A percentile compares a stretch with the other conserved stretches of the same genome.
These are phyloP conservation scores for Procavia capensis DNA, from an alignment of 2,113 vertebrate genomes.

Conservation along the genomic window DNA sequence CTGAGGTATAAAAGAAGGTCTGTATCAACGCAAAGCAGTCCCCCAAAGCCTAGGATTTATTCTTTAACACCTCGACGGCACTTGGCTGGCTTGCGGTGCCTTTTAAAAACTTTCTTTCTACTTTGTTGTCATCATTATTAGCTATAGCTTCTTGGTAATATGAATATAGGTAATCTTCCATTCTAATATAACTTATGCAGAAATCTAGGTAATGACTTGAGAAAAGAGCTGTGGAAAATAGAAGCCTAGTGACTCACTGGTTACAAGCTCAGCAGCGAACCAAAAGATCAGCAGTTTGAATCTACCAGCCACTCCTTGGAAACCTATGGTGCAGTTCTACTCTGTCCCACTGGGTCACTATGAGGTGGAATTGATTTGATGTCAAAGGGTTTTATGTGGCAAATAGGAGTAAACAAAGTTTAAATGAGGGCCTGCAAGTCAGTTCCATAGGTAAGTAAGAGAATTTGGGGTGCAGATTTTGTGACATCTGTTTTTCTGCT, in stretches of 20 bases:
- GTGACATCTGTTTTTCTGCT: background rate
- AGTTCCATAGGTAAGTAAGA: background rate
- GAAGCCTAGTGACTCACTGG: too few species aligned
- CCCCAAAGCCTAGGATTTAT: background rate
- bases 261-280: too few species aligned
- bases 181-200: background rate
- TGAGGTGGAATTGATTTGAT: too few species aligned
- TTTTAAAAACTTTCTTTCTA: background rate
- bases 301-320: too few species aligned
- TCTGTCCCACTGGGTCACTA: too few species aligned
- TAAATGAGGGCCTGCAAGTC: background rate
- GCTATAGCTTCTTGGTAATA: background rate
- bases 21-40: background rate
- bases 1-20: background rate
- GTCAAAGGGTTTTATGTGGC: too few species aligned
- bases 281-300: too few species aligned
- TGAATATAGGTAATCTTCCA: background rate
- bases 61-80: background rate
- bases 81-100: too few species aligned
- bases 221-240: background rate
- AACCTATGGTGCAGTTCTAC: too few species aligned
- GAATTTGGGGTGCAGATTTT: background rate
- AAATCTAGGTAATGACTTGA: background rate
- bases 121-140: background rate
- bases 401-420: conserved; percentile 4